Percentiles rank a stretch among this genome's conserved stretches.
Evolutionary conservation across 2,888 invertebrate species (phyloP).

Genomic region (Agrotis exclamationis): DNA sequence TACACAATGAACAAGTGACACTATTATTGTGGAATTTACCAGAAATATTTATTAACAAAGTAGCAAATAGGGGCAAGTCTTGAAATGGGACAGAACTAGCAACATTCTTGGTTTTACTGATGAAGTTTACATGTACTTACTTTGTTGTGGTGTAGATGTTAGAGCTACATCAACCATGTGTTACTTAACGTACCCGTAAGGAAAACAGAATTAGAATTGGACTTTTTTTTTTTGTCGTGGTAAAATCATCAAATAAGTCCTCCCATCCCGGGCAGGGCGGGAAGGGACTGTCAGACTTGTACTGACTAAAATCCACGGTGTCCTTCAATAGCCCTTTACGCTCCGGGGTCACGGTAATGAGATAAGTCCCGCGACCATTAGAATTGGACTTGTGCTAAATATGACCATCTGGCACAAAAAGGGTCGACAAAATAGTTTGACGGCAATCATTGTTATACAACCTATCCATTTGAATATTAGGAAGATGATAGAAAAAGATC

Average conservation of each 20-base stretch:
- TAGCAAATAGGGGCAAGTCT: slow-evolving; percentile 40
- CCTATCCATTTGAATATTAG: too few species aligned
- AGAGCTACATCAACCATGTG: neutral
- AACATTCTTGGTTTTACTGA: slow-evolving; percentile 13
- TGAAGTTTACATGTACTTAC: slow-evolving; percentile 14
- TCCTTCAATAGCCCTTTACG: too few species aligned
- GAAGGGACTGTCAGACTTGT: too few species aligned
- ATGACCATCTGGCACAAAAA: too few species aligned
- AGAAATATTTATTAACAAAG: slow-evolving; percentile 60
- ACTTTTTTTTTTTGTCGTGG: too few species aligned
- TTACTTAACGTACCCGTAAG: slow-evolving; percentile 4
- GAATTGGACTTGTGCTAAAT: neutral
- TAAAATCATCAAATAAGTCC: too few species aligned
- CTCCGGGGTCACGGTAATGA: too few species aligned
- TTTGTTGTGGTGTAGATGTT: neutral
- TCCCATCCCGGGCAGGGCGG: too few species aligned
- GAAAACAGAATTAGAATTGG: too few species aligned
- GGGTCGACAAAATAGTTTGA: neutral
- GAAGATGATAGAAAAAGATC: too few species aligned
- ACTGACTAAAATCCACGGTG: too few species aligned
- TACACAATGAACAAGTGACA: slow-evolving; percentile 71
- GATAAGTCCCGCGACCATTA: too few species aligned
- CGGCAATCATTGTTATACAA: neutral
- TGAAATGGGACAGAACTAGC: neutral
- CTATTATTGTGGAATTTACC: slow-evolving; percentile 64